These are phyloP conservation scores for Cantharis rustica DNA, from an alignment of 2,888 invertebrate species.

Conservation along the genomic window DNA sequence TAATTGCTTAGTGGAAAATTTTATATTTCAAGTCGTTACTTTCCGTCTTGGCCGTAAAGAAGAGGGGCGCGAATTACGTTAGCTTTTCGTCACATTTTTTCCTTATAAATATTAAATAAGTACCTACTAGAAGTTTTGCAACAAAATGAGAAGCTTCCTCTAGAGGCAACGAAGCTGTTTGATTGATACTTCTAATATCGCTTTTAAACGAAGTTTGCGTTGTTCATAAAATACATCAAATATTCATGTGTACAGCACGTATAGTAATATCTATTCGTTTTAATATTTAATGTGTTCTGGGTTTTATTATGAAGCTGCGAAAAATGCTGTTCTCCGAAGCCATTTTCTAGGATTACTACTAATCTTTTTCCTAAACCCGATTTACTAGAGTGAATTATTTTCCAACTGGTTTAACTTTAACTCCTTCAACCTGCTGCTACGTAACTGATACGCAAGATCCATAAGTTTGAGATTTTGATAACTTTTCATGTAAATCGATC, in stretches of 20 bases:
- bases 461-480: constrained; percentile 30
- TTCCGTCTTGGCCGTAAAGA: not conserved
- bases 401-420: constrained; percentile 43
- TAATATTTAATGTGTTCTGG: constrained; percentile 46
- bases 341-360: constrained; percentile 50
- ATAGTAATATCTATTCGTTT: constrained; percentile 44
- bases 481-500: constrained; percentile 23
- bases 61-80: not conserved
- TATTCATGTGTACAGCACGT: constrained; percentile 36
- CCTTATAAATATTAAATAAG: constrained; percentile 17
- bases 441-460: constrained; percentile 26
- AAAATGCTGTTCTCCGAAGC: constrained; percentile 47
- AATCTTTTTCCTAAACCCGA: constrained; percentile 47
- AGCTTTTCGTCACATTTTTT: constrained; percentile 4
- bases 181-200: constrained; percentile 36
- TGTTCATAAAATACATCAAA: constrained; percentile 36
- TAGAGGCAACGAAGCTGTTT: constrained; percentile 23
- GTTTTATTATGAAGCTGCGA: constrained; percentile 42
- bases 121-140: constrained; percentile 7
- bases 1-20: not conserved
- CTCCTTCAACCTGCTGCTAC: constrained; percentile 23
- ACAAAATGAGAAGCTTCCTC: constrained; percentile 14
- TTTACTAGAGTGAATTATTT: constrained; percentile 46
- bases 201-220: constrained; percentile 34
- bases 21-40: not conserved